A percentile compares a stretch with the other conserved stretches of the same genome.
phyloP scores from a whole-genome alignment of 2,113 vertebrate species.

The Cottus gobio region DNA sequence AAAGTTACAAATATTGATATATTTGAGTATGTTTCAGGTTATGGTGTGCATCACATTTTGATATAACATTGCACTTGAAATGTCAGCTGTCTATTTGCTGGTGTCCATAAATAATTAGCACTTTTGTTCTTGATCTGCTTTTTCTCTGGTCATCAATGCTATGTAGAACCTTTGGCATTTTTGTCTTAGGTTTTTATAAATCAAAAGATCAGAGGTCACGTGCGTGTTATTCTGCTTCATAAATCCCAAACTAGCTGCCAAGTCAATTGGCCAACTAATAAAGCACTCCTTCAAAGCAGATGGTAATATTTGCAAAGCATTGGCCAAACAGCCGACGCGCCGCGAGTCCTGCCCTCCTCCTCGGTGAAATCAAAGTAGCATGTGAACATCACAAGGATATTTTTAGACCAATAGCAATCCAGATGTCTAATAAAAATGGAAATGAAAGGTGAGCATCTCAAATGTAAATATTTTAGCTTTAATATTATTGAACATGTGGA shows the following conservation, averaged over 20 bases:
- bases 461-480: conserved; percentile 56
- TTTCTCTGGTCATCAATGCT: not conserved
- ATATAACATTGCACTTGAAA: conserved; percentile 24
- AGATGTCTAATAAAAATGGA: conserved; percentile 60
- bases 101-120: not conserved
- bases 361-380: conserved; percentile 64
- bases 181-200: not conserved
- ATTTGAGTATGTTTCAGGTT: conserved; percentile 1
- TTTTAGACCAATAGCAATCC: conserved; percentile 25
- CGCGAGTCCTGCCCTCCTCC: conserved; percentile 32
- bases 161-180: not conserved
- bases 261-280: conserved; percentile 42
- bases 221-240: not conserved
- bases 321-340: conserved; percentile 26
- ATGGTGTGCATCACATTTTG: not conserved
- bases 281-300: conserved; percentile 55
- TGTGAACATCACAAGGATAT: conserved; percentile 58
- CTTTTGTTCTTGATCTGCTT: not conserved
- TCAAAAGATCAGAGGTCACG: conserved; percentile 19
- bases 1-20: conserved; percentile 14
- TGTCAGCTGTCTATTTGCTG: not conserved
- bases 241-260: conserved; percentile 3
- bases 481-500: conserved; percentile 10
- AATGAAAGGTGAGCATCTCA: conserved; percentile 40
- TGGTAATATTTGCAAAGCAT: conserved; percentile 47